Evolutionary conservation across 2,113 vertebrate species (phyloP).

Genomic region (Bos indicus): DNA sequence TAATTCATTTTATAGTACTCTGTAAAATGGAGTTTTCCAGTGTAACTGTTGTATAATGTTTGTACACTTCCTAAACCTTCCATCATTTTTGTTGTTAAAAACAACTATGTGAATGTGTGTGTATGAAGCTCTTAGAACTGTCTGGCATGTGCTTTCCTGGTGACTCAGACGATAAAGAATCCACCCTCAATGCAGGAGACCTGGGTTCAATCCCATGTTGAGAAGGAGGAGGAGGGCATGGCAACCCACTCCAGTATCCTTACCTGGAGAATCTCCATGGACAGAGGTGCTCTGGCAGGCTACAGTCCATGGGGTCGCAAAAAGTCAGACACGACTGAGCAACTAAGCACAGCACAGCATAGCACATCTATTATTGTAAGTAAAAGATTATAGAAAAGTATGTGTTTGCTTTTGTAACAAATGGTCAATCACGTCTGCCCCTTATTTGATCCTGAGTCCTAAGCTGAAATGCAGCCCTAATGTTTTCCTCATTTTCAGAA

Average conservation of each 20-base stretch:
- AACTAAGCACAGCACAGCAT: not conserved
- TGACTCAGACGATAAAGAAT: not conserved
- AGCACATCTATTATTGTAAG: not conserved
- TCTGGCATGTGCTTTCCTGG: not conserved
- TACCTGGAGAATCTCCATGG: not conserved
- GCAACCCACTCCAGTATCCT: not conserved
- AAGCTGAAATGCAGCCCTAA: not conserved
- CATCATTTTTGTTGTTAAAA: not conserved
- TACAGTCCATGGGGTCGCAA: not conserved
- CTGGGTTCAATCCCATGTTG: not conserved
- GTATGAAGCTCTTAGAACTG: not conserved
- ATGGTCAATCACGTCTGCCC: not conserved
- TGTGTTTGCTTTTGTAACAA: not conserved
- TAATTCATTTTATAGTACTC: constrained; percentile 5
- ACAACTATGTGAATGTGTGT: not conserved
- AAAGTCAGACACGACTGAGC: not conserved
- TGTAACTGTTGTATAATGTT: not conserved
- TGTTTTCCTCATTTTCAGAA: not conserved
- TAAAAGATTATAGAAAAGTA: not conserved
- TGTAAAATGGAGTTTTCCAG: not conserved
- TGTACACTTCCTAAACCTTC: not conserved
- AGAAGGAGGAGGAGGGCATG: not conserved
- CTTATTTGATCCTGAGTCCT: not conserved
- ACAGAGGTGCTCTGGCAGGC: not conserved
- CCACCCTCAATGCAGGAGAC: not conserved